phyloP scores from a whole-genome alignment of 2,888 invertebrate species.

The Drosophila kuntzei region DNA sequence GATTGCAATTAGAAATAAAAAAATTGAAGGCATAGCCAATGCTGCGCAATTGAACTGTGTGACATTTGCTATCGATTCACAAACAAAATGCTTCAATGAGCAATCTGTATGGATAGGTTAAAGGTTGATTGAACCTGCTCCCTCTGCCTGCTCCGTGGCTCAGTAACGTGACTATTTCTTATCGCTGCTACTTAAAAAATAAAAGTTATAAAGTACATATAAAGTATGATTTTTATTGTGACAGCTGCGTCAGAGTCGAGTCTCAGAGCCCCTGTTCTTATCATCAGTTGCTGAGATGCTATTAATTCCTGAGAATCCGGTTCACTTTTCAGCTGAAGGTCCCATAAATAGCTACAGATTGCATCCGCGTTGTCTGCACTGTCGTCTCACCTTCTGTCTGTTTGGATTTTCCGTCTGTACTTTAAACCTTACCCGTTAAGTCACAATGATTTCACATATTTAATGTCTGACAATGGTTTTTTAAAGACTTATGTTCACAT shows the following conservation, averaged over 20 bases:
- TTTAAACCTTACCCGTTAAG: constrained; percentile 21
- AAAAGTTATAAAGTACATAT: constrained; percentile 19
- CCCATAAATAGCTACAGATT: constrained; percentile 14
- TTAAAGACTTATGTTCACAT: neutral
- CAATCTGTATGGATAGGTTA: constrained; percentile 27
- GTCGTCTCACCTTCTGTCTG: constrained; percentile 10
- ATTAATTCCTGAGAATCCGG: constrained; percentile 40
- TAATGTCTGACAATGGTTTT: neutral
- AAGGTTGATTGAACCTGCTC: constrained; percentile 33
- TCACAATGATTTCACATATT: constrained; percentile 25
- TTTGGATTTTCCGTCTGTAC: constrained; percentile 6
- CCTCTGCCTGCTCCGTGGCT: neutral
- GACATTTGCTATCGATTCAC: constrained; percentile 31
- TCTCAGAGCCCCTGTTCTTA: constrained; percentile 32
- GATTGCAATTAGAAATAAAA: neutral
- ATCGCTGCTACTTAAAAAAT: constrained; percentile 31
- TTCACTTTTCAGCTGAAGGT: constrained; percentile 29
- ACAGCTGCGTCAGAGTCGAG: constrained; percentile 20
- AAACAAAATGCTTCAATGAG: constrained; percentile 14
- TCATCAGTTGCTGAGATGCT: constrained; percentile 25
- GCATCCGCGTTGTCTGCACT: constrained; percentile 46
- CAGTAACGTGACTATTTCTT: constrained; percentile 18
- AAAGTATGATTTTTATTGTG: constrained; percentile 8
- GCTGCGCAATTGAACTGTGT: constrained; percentile 29
- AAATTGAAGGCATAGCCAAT: constrained; percentile 11